A percentile compares a stretch with the other conserved stretches of the same genome.
Evolutionary conservation across 2,888 invertebrate species (phyloP).

Genomic region (Caenorhabditis virilis): DNA sequence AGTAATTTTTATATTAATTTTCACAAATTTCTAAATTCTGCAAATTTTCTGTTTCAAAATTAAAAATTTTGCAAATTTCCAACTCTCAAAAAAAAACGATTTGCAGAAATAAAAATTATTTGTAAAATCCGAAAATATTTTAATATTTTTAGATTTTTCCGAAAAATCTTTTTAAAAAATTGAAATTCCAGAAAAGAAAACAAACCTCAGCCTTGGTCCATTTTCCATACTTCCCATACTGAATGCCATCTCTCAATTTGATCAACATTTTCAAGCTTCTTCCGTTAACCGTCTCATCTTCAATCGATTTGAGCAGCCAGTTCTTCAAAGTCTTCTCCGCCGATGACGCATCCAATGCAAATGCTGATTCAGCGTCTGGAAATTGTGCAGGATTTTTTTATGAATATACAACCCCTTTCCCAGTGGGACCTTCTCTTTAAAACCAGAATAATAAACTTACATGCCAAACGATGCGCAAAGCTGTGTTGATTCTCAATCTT

Average conservation of each 20-base stretch:
- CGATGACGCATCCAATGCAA: too few relatives aligned
- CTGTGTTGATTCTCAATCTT: constrained; percentile 75
- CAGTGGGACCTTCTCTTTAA: too few relatives aligned
- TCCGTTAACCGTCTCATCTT: constrained; percentile 36
- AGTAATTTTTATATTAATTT: too few relatives aligned
- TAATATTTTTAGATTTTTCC: too few relatives aligned
- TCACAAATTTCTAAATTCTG: too few relatives aligned
- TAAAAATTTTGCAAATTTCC: constrained; percentile 2
- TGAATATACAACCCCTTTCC: too few relatives aligned
- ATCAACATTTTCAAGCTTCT: constrained; percentile 39
- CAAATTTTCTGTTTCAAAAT: too few relatives aligned
- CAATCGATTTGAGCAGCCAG: constrained; percentile 47
- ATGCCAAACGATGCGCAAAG: constrained; percentile 82
- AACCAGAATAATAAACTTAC: constrained; percentile 59
- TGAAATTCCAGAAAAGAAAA: background rate
- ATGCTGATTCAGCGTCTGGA: constrained; percentile 42
- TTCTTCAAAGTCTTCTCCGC: constrained; percentile 27
- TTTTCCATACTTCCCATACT: constrained; percentile 54
- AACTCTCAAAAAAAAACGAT: too few relatives aligned
- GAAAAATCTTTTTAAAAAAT: too few relatives aligned
- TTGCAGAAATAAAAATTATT: too few relatives aligned
- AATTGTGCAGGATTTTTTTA: too few relatives aligned
- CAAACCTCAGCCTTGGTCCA: constrained; percentile 52
- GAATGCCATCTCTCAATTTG: constrained; percentile 49
- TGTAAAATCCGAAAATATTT: too few relatives aligned